phyloP scores from a whole-genome alignment of 2,113 vertebrate genomes.

The Chaetodon trifascialis region DNA sequence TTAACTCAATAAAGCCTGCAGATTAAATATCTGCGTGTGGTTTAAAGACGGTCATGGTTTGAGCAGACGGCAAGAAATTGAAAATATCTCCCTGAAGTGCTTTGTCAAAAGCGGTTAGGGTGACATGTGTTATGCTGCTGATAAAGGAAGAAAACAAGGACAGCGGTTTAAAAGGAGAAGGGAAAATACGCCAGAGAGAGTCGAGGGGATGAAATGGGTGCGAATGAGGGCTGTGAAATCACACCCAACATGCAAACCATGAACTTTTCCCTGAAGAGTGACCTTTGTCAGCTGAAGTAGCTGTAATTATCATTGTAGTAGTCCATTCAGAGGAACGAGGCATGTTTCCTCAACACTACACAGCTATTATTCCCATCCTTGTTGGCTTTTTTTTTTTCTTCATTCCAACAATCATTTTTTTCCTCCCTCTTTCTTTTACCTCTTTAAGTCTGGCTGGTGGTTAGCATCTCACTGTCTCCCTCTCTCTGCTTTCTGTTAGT shows the following conservation, averaged over 20 bases:
- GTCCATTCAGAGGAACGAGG: constrained; percentile 48
- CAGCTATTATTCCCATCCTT: constrained; percentile 64
- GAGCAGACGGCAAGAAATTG: constrained; percentile 38
- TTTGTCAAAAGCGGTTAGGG: constrained; percentile 47
- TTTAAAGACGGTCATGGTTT: constrained; percentile 37
- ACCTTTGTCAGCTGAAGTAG: constrained; percentile 59
- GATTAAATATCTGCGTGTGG: constrained; percentile 35
- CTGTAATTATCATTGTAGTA: constrained; percentile 45
- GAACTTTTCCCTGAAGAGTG: constrained; percentile 53
- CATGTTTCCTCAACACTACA: constrained; percentile 65
- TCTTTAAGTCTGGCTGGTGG: constrained; percentile 77
- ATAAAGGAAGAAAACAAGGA: constrained; percentile 62
- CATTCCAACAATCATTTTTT: constrained; percentile 65
- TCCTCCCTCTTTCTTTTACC: constrained; percentile 63
- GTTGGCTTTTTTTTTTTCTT: constrained; percentile 31
- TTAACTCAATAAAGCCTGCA: constrained; percentile 36
- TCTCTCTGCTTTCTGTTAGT: constrained; percentile 79
- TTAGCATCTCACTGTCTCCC: constrained; percentile 74
- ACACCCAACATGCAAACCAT: constrained; percentile 18
- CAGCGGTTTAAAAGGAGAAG: constrained; percentile 17
- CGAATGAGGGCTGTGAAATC: constrained; percentile 16
- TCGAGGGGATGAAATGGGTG: background rate
- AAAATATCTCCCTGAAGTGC: constrained; percentile 48
- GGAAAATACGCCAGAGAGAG: constrained; percentile 21
- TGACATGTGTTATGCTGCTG: constrained; percentile 41